phyloP scores from a whole-genome alignment of 1,140 invertebrate species.

The Ptiloglossa arizonensis region DNA sequence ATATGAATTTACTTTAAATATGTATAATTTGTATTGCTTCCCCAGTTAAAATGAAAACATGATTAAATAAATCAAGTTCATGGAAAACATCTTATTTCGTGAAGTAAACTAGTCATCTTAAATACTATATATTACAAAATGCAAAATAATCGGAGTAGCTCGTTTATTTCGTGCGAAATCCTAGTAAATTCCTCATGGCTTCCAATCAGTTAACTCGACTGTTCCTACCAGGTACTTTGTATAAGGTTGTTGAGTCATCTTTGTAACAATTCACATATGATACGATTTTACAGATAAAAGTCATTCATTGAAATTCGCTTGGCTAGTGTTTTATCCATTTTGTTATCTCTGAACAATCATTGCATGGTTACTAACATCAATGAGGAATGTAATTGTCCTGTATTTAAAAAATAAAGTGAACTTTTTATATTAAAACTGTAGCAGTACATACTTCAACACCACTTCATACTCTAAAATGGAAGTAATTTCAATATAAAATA shows the following conservation, averaged over 20 bases:
- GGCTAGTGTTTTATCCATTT: slow-evolving; percentile 55
- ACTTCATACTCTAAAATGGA: not conserved
- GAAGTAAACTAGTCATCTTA: slow-evolving; percentile 49
- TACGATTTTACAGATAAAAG: slow-evolving; percentile 56
- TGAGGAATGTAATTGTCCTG: slow-evolving; percentile 55
- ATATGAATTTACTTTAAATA: slow-evolving; percentile 13
- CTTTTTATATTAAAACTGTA: not conserved
- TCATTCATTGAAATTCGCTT: slow-evolving; percentile 55
- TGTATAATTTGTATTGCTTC: slow-evolving; percentile 18
- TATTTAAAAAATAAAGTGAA: slow-evolving; percentile 19
- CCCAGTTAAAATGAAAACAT: slow-evolving; percentile 5
- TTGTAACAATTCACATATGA: slow-evolving; percentile 60
- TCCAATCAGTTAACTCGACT: slow-evolving; percentile 72
- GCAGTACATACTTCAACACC: not conserved
- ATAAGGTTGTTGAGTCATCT: slow-evolving; percentile 71
- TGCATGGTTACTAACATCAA: slow-evolving; percentile 52
- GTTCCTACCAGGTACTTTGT: slow-evolving; percentile 79
- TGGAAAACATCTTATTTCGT: slow-evolving; percentile 35
- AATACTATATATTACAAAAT: slow-evolving; percentile 44
- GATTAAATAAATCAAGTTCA: slow-evolving; percentile 32
- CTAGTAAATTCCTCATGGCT: slow-evolving; percentile 73
- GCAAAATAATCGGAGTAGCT: slow-evolving; percentile 53
- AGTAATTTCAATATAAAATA: not conserved
- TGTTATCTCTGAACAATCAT: slow-evolving; percentile 48
- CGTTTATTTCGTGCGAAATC: slow-evolving; percentile 38